Conservation (phyloP, 2,113 vertebrate genomes). For the Pelobates fuscus region DNA sequence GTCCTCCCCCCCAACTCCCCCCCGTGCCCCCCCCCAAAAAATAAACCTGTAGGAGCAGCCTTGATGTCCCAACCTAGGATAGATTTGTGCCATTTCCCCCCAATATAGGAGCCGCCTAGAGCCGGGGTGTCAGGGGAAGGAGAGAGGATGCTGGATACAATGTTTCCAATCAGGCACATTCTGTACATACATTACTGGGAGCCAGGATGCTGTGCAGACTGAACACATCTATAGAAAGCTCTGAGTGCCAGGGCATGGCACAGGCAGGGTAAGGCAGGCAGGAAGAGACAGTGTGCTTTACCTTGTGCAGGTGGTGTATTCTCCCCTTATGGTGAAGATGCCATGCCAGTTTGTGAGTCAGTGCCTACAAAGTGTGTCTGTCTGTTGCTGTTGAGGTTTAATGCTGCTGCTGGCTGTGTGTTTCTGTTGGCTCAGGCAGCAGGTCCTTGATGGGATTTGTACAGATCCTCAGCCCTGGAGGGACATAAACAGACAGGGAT, state of each 20-base stretch:
- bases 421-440: slow-evolving; percentile 33
- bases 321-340: slow-evolving; percentile 36
- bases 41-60: neutral
- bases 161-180: neutral
- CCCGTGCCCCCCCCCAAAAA: no score
- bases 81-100: neutral
- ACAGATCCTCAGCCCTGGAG: slow-evolving; percentile 30
- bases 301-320: slow-evolving; percentile 34
- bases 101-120: neutral
- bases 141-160: neutral
- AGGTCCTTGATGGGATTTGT: slow-evolving; percentile 23
- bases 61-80: slow-evolving; percentile 10
- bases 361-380: slow-evolving; percentile 23
- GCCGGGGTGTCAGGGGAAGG: neutral
- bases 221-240: neutral
- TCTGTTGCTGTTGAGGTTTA: slow-evolving; percentile 3
- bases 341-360: slow-evolving; percentile 22
- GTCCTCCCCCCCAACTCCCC: no score
- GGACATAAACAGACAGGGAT: neutral
- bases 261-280: neutral
- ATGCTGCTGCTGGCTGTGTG: slow-evolving; percentile 9
- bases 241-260: slow-evolving; percentile 4
- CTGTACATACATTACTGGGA: slow-evolving; percentile 5
- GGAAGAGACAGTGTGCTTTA: slow-evolving; percentile 34
- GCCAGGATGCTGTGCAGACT: neutral